phyloP scores from a whole-genome alignment of 2,888 invertebrate genomes.

The Zootermopsis nevadensis region DNA sequence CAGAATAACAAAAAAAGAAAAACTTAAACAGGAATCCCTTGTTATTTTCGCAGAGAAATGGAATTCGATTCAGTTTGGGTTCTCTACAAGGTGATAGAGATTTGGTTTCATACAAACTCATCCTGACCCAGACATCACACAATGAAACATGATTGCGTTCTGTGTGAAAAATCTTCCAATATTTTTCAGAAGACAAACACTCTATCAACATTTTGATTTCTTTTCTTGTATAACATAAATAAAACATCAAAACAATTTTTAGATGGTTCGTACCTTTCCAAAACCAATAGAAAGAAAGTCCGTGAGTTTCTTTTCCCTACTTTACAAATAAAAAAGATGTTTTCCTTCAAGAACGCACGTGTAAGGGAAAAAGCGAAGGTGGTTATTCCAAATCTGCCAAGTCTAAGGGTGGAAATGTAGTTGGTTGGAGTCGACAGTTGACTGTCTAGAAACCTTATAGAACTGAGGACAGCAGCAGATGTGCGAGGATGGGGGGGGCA shows the following conservation, averaged over 20 bases:
- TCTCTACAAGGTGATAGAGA: neutral
- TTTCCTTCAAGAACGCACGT: neutral
- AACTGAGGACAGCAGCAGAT: neutral
- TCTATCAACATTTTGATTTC: neutral
- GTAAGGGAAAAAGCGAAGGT: neutral
- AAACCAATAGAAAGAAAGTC: neutral
- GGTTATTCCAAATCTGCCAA: neutral
- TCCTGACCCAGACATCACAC: neutral
- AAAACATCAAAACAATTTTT: slow-evolving; percentile 26
- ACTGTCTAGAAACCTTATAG: slow-evolving; percentile 18
- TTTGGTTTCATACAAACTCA: neutral
- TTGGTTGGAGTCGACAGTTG: neutral
- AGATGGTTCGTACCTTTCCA: neutral
- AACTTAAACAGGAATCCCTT: neutral
- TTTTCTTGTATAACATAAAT: neutral
- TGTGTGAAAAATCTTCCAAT: neutral
- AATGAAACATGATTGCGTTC: neutral
- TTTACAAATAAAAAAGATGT: neutral
- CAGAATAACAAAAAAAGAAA: no score
- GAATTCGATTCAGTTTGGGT: neutral
- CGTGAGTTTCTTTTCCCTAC: neutral
- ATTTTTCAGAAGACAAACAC: neutral
- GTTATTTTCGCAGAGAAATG: slow-evolving; percentile 22
- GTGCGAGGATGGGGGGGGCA: neutral
- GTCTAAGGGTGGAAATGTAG: neutral